A percentile compares a stretch with the other conserved stretches of the same genome.
Conservation (phyloP, 1,140 invertebrate genomes). For the Daktulosphaira vitifoliae region DNA sequence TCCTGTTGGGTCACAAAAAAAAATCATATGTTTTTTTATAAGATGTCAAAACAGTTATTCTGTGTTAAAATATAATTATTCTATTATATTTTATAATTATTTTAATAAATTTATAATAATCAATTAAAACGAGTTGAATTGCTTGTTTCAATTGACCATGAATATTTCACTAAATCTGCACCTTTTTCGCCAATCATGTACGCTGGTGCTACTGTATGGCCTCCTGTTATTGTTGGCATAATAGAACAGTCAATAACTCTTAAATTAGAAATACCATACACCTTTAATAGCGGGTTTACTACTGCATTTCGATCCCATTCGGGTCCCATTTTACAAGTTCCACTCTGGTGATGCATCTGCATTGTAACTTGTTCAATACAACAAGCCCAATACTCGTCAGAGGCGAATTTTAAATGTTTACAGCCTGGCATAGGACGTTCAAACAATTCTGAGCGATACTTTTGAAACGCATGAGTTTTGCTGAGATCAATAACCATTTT, state of each 20-base stretch:
- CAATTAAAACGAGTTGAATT: no score
- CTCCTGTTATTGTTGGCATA: constrained; percentile 31
- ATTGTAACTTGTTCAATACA: constrained; percentile 55
- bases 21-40: no score
- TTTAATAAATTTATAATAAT: no score
- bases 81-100: no score
- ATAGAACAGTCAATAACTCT: constrained; percentile 45
- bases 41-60: no score
- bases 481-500: constrained; percentile 46
- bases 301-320: constrained; percentile 44
- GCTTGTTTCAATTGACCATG: constrained; percentile 3
- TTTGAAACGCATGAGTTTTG: constrained; percentile 41
- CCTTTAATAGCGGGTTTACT: constrained; percentile 44
- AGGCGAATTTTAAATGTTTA: constrained; percentile 49
- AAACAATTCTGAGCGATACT: constrained; percentile 52
- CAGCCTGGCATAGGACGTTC: constrained; percentile 58
- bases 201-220: constrained; percentile 43
- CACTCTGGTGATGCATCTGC: constrained; percentile 64
- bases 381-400: constrained; percentile 66
- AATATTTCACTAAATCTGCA: constrained; percentile 48
- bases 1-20: no score
- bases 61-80: no score
- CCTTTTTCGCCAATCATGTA: constrained; percentile 53
- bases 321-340: constrained; percentile 54
- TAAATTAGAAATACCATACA: constrained; percentile 42